Base-by-base conservation (phyloP, 2,797 vertebrate species). In the Pyrrhura leucotis region DNA sequence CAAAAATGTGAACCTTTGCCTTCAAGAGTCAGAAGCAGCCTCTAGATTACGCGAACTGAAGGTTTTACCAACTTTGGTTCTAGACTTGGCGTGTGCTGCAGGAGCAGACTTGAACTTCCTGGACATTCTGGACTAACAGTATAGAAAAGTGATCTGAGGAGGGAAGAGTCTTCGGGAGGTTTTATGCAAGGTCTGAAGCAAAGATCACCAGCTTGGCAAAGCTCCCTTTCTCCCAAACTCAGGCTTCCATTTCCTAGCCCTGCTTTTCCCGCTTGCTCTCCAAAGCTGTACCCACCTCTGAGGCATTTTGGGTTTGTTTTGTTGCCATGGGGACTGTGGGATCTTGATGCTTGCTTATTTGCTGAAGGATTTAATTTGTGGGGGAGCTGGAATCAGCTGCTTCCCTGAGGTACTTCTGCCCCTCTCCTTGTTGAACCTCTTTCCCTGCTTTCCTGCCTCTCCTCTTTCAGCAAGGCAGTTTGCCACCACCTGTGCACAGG, bases 291-390 rank as follows among this genome's bases (percentile, higher is more conserved):
- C 67, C 82, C 23, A 9, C 14, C 66, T 33, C 61, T 7, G 10
- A 80, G 79, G 59, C 54, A 4, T 33, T 95, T 82, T 65, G 93
- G 31, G 40, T 85, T 94, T 85, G 88, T 88, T 88, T 72, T 77
- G 87, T 94, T 72, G 91, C 90, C 48, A 15, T 51, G 79, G 89
- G 93, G 69, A 92, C 96, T 93, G 71, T 50, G 95, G 77, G 58
- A 28, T 78, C 63, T 40, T 10, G 79, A 66, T 73, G 79, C 50
- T 96, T 62, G 44, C 47, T 68, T 29, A 18, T 48, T 53, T 79
- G 56, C 71, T 73, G 67, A 40, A 31, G n/a, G 39, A 61, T 71
- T 81, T 90, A 10, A 3, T 9, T 31, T 40, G 16, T 9, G 4
- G 51, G 33, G 31, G n/a, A 56, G 81, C 48, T 65, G 75, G 23